These are phyloP conservation scores for Cygnus olor DNA, from an alignment of 2,797 vertebrate species.

Conservation along the genomic window DNA sequence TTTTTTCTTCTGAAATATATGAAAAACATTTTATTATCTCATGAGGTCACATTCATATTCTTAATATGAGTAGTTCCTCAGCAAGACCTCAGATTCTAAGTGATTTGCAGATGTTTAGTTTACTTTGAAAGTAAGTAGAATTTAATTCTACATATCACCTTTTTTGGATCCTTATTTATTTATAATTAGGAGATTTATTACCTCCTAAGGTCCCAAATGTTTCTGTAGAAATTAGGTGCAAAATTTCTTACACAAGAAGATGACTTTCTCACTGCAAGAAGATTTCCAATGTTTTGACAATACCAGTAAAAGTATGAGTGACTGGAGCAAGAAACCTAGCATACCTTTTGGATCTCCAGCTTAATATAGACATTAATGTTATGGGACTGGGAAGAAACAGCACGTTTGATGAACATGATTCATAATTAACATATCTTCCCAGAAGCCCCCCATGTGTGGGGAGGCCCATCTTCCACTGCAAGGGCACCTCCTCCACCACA, in stretches of 20 bases:
- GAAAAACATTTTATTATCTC: not conserved
- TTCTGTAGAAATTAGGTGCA: not conserved
- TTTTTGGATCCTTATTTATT: not conserved
- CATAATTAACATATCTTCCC: not conserved
- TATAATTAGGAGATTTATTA: not conserved
- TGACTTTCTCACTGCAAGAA: not conserved
- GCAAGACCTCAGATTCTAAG: not conserved
- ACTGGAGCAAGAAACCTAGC: not conserved
- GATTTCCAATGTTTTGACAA: not conserved
- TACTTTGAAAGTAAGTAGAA: not conserved
- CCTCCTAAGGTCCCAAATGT: not conserved
- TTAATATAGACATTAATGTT: not conserved
- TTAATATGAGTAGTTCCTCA: not conserved
- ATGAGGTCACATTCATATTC: not conserved
- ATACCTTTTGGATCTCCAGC: not conserved
- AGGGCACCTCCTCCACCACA: not conserved
- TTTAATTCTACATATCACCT: not conserved
- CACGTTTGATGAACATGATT: not conserved
- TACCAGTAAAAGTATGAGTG: not conserved
- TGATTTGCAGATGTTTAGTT: not conserved
- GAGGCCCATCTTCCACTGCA: not conserved
- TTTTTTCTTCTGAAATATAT: not conserved
- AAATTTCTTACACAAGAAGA: not conserved
- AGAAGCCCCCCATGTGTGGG: not conserved
- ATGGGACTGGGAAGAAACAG: not conserved